Conservation (phyloP, 2,888 invertebrate genomes). For the Griposia aprilina region DNA sequence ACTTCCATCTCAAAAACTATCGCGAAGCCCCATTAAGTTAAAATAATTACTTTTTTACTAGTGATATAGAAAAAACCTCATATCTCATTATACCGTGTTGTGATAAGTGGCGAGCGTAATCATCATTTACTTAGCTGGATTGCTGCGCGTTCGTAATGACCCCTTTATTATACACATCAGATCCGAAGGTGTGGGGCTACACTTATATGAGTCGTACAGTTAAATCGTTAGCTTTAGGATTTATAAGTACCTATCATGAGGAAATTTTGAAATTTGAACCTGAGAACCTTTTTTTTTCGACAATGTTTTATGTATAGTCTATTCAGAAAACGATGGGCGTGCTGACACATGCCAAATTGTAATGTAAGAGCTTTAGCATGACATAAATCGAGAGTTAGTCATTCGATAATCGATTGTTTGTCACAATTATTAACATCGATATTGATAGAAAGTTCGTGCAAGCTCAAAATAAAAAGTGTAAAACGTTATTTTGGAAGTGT, state of each 20-base stretch:
- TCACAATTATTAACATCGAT: not conserved
- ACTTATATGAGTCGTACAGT: conserved; percentile 47
- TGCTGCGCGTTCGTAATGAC: conserved; percentile 49
- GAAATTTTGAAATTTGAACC: not conserved
- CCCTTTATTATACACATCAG: conserved; percentile 56
- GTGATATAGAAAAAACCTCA: conserved; percentile 32
- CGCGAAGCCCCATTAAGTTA: conserved; percentile 9
- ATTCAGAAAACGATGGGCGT: not conserved
- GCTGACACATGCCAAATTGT: conserved; percentile 1
- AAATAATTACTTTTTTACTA: conserved; percentile 48
- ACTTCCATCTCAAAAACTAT: conserved; percentile 48
- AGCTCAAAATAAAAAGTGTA: too few relatives aligned
- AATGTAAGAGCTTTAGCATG: not conserved
- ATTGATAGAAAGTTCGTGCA: not conserved
- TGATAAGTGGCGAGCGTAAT: conserved; percentile 59
- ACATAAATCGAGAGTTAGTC: not conserved
- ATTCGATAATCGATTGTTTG: not conserved
- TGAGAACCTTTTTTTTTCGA: conserved; percentile 3
- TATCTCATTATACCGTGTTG: conserved; percentile 60
- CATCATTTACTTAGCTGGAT: conserved; percentile 64
- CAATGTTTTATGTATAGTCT: not conserved
- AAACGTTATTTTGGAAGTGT: not conserved
- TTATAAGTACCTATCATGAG: conserved; percentile 31
- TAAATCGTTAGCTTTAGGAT: conserved; percentile 41
- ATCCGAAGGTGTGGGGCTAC: conserved; percentile 27